Conservation (phyloP, 2,888 invertebrate species). For the Frankliniella fusca region DNA sequence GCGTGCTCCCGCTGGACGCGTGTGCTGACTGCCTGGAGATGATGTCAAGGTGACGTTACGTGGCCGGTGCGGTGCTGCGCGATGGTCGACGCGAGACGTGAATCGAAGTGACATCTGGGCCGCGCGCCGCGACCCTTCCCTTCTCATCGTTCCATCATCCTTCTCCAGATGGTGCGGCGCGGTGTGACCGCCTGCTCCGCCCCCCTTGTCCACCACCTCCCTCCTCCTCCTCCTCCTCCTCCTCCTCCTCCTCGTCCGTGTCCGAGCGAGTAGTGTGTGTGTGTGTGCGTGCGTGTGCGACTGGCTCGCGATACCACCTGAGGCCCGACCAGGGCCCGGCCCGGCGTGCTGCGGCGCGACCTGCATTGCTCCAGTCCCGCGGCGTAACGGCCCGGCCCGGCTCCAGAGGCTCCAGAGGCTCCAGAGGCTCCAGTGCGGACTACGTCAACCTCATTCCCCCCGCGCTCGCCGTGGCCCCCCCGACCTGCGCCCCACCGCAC, state of each 20-base stretch:
- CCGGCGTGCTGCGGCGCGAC: background rate
- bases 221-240: background rate
- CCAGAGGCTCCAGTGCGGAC: no score
- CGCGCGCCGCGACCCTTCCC: background rate
- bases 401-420: no score
- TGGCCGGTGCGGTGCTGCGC: background rate
- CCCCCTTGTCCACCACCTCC: no score
- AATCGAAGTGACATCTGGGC: background rate
- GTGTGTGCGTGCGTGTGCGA: background rate
- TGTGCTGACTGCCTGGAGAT: no score
- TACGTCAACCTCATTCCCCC: no score
- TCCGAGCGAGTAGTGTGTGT: background rate
- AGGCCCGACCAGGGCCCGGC: background rate
- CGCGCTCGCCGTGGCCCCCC: no score
- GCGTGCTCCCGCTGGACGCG: no score
- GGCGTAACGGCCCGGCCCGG: no score
- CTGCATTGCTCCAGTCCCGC: background rate
- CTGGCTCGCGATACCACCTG: conserved; percentile 12
- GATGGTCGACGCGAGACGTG: background rate
- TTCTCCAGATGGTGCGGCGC: background rate
- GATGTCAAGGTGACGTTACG: background rate
- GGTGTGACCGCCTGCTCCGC: no score
- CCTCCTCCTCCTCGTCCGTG: background rate
- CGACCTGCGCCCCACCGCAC: no score
- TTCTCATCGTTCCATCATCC: background rate